phyloP scores from a whole-genome alignment of 2,113 vertebrate genomes.

The Plecotus auritus region DNA sequence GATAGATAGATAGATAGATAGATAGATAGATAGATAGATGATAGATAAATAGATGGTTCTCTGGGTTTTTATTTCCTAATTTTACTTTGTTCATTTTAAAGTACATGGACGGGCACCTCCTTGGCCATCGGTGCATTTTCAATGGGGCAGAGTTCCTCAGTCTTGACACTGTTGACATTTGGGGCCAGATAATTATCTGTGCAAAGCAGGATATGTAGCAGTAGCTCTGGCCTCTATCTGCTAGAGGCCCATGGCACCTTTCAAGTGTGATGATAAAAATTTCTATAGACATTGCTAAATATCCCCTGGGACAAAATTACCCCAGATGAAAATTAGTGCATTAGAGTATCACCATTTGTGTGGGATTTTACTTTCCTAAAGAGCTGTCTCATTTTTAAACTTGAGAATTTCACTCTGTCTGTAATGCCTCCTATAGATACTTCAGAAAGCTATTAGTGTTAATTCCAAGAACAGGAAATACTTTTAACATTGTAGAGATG shows the following conservation, averaged over 20 bases:
- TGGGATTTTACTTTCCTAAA: neutral
- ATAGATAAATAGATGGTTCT: too few species aligned
- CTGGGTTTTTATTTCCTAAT: neutral
- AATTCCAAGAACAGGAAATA: slow-evolving; percentile 23
- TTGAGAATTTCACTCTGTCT: neutral
- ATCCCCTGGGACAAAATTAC: neutral
- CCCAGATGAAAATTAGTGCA: neutral
- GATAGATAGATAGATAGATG: too few species aligned
- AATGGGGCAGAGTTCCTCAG: neutral
- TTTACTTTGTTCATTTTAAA: neutral
- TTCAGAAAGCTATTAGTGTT: neutral
- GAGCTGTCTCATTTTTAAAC: neutral
- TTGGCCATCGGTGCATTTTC: neutral
- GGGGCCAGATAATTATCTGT: neutral
- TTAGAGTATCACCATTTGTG: neutral
- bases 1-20: too few species aligned
- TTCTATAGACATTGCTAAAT: neutral
- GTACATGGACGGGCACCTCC: neutral
- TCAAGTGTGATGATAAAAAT: neutral
- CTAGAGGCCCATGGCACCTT: neutral
- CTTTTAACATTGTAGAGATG: neutral
- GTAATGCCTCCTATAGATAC: neutral
- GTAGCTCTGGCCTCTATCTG: neutral
- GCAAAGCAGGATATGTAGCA: neutral
- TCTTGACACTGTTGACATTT: neutral